Conservation (phyloP, 2,797 vertebrate species). For the Falco novaeseelandiae region DNA sequence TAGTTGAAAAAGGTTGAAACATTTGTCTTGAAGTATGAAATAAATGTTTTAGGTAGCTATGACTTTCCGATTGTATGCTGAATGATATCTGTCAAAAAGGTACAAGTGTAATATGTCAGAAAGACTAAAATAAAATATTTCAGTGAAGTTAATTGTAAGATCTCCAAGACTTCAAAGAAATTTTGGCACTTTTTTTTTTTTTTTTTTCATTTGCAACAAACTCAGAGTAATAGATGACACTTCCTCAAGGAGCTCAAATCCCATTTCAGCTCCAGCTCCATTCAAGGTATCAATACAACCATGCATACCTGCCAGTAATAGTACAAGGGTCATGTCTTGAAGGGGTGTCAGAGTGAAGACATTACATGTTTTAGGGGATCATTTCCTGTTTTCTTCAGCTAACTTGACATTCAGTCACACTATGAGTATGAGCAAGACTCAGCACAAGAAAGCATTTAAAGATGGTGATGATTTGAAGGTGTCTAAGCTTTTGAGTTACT, state of each 20-base stretch:
- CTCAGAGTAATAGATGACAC: neutral
- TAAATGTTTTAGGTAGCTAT: neutral
- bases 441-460: neutral
- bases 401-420: neutral
- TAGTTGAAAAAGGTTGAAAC: neutral
- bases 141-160: neutral
- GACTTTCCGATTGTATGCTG: neutral
- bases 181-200: neutral
- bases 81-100: neutral
- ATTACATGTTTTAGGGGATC: neutral
- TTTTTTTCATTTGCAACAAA: neutral
- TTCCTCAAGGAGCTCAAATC: neutral
- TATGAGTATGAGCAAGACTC: neutral
- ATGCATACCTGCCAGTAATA: neutral
- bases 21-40: neutral
- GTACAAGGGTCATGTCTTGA: neutral
- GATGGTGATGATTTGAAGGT: neutral
- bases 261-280: neutral
- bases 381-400: neutral
- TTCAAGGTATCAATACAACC: fast-evolving
- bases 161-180: neutral
- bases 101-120: neutral
- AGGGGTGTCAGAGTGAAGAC: neutral
- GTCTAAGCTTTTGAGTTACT: neutral
- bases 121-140: neutral